Percentiles rank a stretch among this genome's conserved stretches.
Evolutionary conservation across 2,797 vertebrate species (phyloP).

Genomic region (Amblyraja radiata): DNA sequence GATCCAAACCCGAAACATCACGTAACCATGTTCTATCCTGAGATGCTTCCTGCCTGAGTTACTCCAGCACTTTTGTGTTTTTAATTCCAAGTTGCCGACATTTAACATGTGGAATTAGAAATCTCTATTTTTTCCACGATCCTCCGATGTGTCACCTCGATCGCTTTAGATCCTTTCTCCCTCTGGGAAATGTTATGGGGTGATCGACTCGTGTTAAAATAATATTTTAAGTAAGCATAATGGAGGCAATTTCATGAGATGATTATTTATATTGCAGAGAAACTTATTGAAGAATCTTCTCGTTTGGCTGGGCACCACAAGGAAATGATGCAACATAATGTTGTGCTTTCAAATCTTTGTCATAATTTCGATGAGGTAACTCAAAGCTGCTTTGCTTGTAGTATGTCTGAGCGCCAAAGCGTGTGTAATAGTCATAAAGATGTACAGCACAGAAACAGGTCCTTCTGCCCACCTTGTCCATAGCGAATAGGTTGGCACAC

Average conservation of each 20-base stretch:
- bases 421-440: no score
- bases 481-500: no score
- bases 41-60: no score
- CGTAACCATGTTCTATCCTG: no score
- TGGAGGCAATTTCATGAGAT: accelerated
- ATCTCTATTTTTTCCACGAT: neutral
- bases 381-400: neutral
- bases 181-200: neutral
- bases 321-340: accelerated
- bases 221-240: neutral
- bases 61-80: no score
- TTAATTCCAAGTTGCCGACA: neutral
- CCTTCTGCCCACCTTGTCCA: no score
- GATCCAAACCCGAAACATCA: no score
- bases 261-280: neutral
- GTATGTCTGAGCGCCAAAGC: no score
- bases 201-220: neutral
- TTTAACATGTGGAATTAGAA: neutral
- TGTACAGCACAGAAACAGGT: no score
- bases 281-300: neutral
- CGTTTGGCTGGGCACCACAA: conserved; percentile 9
- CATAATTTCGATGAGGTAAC: conserved; percentile 28
- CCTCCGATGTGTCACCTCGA: neutral
- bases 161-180: neutral
- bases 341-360: neutral